These are phyloP conservation scores for Rhagium mordax DNA, from an alignment of 2,888 invertebrate species.

Conservation along the genomic window DNA sequence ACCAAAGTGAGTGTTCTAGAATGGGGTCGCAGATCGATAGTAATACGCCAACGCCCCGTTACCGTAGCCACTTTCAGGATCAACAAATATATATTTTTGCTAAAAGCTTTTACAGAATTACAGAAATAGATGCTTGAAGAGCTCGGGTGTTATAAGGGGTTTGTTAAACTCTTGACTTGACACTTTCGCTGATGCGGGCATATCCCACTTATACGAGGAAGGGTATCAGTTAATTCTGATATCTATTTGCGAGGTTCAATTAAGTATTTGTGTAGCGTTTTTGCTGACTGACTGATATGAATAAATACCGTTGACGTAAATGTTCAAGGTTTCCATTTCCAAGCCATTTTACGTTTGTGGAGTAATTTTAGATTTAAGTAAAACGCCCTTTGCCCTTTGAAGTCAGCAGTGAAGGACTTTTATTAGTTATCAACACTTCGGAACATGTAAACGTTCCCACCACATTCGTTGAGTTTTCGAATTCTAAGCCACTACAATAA, in stretches of 20 bases:
- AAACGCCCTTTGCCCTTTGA: no score
- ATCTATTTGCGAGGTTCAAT: background rate
- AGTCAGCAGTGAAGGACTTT: no score
- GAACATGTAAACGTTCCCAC: no score
- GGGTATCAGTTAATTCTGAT: background rate
- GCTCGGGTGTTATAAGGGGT: background rate
- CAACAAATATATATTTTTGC: slow-evolving; percentile 22
- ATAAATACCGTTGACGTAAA: background rate
- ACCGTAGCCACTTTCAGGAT: slow-evolving; percentile 15
- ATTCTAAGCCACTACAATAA: no score
- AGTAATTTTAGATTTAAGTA: no score
- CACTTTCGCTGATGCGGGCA: background rate
- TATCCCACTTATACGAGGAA: background rate
- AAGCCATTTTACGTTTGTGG: no score
- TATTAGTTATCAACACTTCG: no score
- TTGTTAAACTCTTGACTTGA: background rate
- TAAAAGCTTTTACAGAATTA: slow-evolving; percentile 6
- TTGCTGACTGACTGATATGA: background rate
- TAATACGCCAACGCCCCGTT: slow-evolving; percentile 58
- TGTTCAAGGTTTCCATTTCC: no score
- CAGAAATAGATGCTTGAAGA: background rate
- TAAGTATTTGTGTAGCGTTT: background rate
- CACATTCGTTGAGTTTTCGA: no score
- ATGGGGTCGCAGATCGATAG: slow-evolving; percentile 60
- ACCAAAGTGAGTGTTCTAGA: slow-evolving; percentile 55